Base-by-base conservation (phyloP, 1,140 invertebrate genomes). In the Venustaconcha ellipsiformis region DNA sequence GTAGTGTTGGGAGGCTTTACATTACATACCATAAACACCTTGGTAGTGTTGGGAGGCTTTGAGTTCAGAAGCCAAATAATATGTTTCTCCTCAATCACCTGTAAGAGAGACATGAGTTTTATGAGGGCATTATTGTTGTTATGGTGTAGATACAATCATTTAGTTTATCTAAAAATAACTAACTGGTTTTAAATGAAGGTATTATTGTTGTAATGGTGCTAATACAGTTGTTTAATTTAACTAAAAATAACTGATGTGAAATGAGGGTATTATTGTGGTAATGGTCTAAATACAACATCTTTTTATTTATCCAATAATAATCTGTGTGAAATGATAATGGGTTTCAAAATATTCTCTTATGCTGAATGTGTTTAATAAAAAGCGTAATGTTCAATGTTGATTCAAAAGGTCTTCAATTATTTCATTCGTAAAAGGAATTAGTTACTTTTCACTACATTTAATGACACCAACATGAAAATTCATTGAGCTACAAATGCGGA, bases 11-110 rank as follows among this genome's bases (percentile, higher is more conserved):
- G n/a, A n/a, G n/a, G n/a, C n/a, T n/a, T n/a, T n/a, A n/a, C 23
- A 48, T 48, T 48, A 80, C 80, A 70, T 79, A 88, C 86, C 81
- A 84, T 79, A 65, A 84, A 88, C 26, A 82, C 85, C 67, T 82
- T 80, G 15, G 82, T 80, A 23, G 83, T 82, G 67, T 88, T 79
- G 14, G 85, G 76, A 14, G 68, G 67, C 26, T 80, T 67, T 5
- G 73, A 48, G 65, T 79, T 80, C 18, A 89, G 75, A n/a, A 88
- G 69, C 18, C 73, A 76, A 55, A 84, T 30, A 11, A 89, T 37
- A 67, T 87, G 81, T 60, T 79, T 76, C 70, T 85, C 82, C 67
- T 87, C 79, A n/a, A 88, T 84, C 67, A 81, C 80, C 88, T 89
- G 76, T 26, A 83, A 80, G 59, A 57, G 58, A 74, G 70, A 67